These are phyloP conservation scores for Emydoidea blandingii DNA, from an alignment of 2,797 vertebrate genomes.

Conservation along the genomic window DNA sequence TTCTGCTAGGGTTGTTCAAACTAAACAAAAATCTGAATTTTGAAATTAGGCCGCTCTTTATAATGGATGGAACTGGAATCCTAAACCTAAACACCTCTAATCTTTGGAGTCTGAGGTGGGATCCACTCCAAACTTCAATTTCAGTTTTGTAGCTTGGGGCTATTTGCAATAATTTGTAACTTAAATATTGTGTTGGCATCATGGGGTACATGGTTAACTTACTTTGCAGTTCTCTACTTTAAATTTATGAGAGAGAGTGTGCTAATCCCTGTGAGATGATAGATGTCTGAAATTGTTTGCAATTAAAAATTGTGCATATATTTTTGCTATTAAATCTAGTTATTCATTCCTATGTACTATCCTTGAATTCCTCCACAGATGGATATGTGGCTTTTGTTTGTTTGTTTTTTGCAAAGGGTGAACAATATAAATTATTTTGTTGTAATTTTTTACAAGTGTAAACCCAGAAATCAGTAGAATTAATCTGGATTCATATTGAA, in stretches of 20 bases:
- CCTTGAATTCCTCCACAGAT: no score
- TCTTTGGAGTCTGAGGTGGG: slow-evolving; percentile 14
- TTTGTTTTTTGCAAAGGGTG: no score
- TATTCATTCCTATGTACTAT: no score
- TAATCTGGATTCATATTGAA: background rate
- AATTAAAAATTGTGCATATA: background rate
- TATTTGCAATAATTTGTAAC: slow-evolving; percentile 30
- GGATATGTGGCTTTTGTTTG: no score
- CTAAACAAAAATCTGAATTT: slow-evolving; percentile 50
- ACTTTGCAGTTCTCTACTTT: background rate
- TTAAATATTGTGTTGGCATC: background rate
- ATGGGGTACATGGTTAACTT: background rate
- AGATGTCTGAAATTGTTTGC: slow-evolving; percentile 19
- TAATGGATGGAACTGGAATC: slow-evolving; percentile 42
- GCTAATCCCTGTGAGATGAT: slow-evolving; percentile 19
- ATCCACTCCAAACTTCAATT: background rate
- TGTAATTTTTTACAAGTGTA: background rate
- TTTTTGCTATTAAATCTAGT: no score
- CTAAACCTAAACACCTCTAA: background rate
- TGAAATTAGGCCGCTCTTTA: background rate
- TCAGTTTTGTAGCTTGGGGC: slow-evolving; percentile 30
- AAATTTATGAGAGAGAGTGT: background rate
- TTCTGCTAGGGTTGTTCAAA: background rate
- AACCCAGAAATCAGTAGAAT: background rate
- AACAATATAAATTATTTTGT: background rate